These are phyloP conservation scores for Ylistrum balloti DNA, from an alignment of 1,140 invertebrate species.

Conservation along the genomic window DNA sequence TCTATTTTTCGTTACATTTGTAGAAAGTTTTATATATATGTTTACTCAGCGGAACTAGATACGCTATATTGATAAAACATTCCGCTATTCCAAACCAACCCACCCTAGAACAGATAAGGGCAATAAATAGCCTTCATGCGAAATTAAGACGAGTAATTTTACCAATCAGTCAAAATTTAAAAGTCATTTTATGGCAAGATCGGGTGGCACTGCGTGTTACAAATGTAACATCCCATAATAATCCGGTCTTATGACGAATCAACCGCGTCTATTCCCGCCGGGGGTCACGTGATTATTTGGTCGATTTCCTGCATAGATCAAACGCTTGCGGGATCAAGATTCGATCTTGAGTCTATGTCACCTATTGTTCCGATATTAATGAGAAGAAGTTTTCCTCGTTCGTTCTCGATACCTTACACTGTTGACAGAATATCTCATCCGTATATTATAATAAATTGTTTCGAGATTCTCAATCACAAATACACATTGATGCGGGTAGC, in stretches of 20 bases:
- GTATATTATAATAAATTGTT: background rate
- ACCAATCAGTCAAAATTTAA: constrained; percentile 40
- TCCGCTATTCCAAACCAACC: constrained; percentile 15
- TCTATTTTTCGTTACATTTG: constrained; percentile 34
- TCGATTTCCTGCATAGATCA: constrained; percentile 27
- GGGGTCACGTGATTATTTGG: constrained; percentile 9
- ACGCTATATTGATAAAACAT: background rate
- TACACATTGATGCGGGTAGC: background rate
- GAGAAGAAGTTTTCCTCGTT: background rate
- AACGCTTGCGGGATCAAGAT: constrained; percentile 32
- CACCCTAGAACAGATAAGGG: constrained; percentile 8
- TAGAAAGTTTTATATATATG: constrained; percentile 18
- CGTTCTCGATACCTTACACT: background rate
- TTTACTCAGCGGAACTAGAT: background rate
- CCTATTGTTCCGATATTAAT: constrained; percentile 6
- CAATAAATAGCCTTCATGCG: constrained; percentile 34
- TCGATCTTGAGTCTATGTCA: constrained; percentile 28
- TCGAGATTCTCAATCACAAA: background rate
- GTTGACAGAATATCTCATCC: background rate
- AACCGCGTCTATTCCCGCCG: constrained; percentile 20
- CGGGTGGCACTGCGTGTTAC: constrained; percentile 24
- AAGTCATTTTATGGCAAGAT: constrained; percentile 28
- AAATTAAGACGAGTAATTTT: constrained; percentile 39
- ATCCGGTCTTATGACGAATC: constrained; percentile 27
- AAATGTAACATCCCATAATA: constrained; percentile 40